Percentiles rank a stretch among this genome's conserved stretches.
Conservation (phyloP, 2,113 vertebrate species). For the Campylomormyrus tamandua region DNA sequence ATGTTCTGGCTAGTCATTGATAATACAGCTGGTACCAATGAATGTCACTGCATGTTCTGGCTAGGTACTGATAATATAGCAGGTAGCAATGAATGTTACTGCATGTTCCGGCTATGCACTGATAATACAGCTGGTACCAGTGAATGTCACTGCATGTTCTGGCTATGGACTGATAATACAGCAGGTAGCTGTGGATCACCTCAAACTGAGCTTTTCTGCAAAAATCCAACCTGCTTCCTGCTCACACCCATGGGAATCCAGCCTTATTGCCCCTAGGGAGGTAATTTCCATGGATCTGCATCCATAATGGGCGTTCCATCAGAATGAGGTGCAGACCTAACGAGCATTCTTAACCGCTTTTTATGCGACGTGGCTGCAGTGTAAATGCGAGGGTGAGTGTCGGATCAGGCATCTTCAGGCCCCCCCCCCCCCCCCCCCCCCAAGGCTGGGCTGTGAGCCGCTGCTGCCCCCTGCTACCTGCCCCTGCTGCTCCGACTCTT, state of each 20-base stretch:
- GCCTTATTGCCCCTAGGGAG: constrained; percentile 25
- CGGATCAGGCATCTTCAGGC: neutral
- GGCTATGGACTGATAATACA: neutral
- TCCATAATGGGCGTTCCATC: constrained; percentile 42
- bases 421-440: neutral
- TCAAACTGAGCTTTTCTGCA: neutral
- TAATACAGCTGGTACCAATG: too few species aligned
- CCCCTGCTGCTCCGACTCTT: neutral
- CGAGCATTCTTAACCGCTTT: constrained; percentile 43
- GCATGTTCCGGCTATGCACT: too few species aligned
- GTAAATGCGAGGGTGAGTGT: constrained; percentile 22
- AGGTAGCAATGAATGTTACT: too few species aligned
- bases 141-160: too few species aligned
- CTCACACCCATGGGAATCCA: neutral
- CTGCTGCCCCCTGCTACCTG: neutral
- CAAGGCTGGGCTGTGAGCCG: neutral
- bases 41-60: too few species aligned
- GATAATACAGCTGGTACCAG: too few species aligned
- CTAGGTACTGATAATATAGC: too few species aligned
- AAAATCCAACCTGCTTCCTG: neutral
- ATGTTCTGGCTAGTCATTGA: neutral
- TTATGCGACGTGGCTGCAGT: constrained; percentile 36
- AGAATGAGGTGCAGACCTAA: constrained; percentile 45
- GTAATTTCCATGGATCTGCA: constrained; percentile 29
- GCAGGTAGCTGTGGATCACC: neutral